Evolutionary conservation across 2,113 vertebrate genomes (phyloP).

Genomic region (Pterocles orientalis): DNA sequence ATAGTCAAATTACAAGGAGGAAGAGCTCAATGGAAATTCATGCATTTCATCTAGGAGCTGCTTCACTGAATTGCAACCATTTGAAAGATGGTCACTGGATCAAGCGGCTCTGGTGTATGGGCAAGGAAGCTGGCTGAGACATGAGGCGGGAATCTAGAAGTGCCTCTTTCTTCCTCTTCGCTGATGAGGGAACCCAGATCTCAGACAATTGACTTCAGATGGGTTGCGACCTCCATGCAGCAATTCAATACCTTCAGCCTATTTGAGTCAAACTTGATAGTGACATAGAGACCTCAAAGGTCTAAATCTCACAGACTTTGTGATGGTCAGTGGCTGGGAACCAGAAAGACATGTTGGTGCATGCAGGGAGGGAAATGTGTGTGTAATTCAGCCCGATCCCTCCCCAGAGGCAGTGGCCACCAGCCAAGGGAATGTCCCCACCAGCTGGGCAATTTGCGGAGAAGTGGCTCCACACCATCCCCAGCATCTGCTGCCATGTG

Average conservation of each 20-base stretch:
- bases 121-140: not conserved
- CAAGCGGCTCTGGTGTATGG: not conserved
- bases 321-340: not conserved
- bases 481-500: accelerated
- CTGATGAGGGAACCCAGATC: not conserved
- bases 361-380: not conserved
- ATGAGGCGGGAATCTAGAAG: not conserved
- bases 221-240: not conserved
- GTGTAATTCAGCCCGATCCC: not conserved
- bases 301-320: not conserved
- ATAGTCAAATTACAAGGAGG: not conserved
- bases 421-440: not conserved
- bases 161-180: not conserved
- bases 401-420: not conserved
- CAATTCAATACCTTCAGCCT: not conserved
- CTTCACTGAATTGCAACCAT: not conserved
- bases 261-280: not conserved
- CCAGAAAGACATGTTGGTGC: not conserved
- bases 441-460: too few species aligned
- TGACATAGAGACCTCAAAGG: not conserved
- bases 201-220: not conserved
- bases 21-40: not conserved
- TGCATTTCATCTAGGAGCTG: not conserved
- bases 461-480: not conserved
- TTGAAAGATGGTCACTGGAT: not conserved